Percentiles rank a stretch among this genome's conserved stretches.
Conservation (phyloP, 35 echinoderm and acorn worm genomes). For the Strongylocentrotus purpuratus region DNA sequence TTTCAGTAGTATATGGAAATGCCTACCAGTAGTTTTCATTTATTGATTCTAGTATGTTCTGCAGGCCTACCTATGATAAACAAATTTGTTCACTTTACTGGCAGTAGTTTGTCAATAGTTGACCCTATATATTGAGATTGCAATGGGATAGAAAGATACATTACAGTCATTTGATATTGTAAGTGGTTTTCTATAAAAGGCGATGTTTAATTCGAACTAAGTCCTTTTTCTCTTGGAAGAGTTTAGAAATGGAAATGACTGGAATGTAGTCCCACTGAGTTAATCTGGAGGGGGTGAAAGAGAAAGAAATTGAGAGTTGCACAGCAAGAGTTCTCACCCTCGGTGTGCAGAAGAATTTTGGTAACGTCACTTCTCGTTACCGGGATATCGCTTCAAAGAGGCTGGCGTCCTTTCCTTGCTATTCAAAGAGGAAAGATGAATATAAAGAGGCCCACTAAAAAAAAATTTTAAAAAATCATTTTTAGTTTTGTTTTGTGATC, state of each 20-base stretch:
- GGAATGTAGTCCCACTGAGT: slow-evolving; percentile 7
- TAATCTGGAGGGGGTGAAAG: background rate
- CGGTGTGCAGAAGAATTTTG: background rate
- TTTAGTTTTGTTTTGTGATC: background rate
- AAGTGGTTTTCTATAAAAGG: background rate
- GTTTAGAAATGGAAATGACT: background rate
- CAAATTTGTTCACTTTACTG: background rate
- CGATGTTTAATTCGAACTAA: background rate
- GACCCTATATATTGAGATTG: too few species aligned
- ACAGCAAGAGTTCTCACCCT: background rate
- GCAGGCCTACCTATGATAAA: background rate
- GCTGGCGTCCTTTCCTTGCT: background rate
- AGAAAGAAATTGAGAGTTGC: background rate
- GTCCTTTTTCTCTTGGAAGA: background rate
- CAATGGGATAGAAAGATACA: too few species aligned
- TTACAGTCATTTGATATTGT: too few species aligned
- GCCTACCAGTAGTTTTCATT: background rate
- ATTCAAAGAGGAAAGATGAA: background rate
- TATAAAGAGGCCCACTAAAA: background rate
- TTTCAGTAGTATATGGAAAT: too few species aligned
- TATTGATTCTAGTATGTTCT: background rate
- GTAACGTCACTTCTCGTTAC: background rate
- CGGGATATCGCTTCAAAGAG: background rate
- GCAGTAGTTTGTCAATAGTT: too few species aligned
- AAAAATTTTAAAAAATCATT: too few species aligned